These are phyloP conservation scores for Diloba caeruleocephala DNA, from an alignment of 2,888 invertebrate species.

Conservation along the genomic window DNA sequence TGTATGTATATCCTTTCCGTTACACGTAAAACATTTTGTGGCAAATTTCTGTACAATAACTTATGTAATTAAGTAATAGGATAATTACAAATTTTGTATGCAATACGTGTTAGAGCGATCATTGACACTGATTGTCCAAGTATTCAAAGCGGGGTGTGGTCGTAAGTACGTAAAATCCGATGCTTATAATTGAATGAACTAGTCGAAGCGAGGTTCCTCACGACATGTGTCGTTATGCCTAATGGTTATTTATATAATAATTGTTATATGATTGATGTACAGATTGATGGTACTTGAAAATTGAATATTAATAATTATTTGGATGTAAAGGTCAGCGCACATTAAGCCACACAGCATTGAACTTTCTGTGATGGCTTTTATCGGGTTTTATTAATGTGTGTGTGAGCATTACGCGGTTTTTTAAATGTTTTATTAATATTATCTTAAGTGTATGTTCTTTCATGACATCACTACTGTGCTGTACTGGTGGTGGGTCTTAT, in stretches of 20 bases:
- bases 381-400: too few relatives aligned
- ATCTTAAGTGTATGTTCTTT: too few relatives aligned
- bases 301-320: neutral
- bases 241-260: neutral
- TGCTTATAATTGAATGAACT: constrained; percentile 4
- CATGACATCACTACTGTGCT: too few relatives aligned
- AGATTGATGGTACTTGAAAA: constrained; percentile 1
- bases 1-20: too few relatives aligned
- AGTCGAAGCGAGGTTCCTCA: constrained; percentile 4
- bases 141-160: constrained; percentile 18
- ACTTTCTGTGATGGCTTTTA: too few relatives aligned
- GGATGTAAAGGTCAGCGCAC: neutral
- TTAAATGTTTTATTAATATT: too few relatives aligned
- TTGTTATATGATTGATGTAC: neutral
- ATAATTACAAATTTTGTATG: too few relatives aligned
- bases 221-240: constrained; percentile 9
- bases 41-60: too few relatives aligned
- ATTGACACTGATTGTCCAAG: neutral
- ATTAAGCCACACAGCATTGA: neutral
- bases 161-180: neutral
- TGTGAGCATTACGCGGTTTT: too few relatives aligned
- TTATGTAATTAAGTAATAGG: too few relatives aligned
- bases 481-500: too few relatives aligned
- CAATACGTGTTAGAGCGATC: constrained; percentile 7
- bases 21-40: too few relatives aligned